phyloP scores from a whole-genome alignment of 1,140 invertebrate genomes.

The Gerris buenoi region DNA sequence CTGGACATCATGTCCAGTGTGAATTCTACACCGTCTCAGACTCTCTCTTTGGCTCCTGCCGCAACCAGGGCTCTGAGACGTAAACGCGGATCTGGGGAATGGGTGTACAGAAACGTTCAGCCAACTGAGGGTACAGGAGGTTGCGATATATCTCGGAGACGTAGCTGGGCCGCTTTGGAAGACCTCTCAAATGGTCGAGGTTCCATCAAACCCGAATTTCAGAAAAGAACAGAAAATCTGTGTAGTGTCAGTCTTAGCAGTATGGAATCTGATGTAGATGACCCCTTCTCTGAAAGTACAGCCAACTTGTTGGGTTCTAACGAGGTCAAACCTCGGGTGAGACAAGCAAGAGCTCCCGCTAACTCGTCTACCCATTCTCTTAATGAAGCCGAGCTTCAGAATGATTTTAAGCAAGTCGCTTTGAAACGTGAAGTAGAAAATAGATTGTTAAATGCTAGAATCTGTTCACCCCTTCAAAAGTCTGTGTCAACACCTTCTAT shows the following conservation, averaged over 20 bases:
- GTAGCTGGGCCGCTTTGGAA: slow-evolving; percentile 69
- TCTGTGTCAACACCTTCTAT: slow-evolving; percentile 80
- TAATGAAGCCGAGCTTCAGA: slow-evolving; percentile 62
- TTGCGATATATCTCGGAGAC: slow-evolving; percentile 40
- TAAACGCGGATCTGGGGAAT: slow-evolving; percentile 22
- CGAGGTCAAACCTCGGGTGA: slow-evolving; percentile 19
- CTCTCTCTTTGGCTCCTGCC: slow-evolving; percentile 23
- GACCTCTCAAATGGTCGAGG: slow-evolving; percentile 32
- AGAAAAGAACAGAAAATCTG: slow-evolving; percentile 27
- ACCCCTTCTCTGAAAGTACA: slow-evolving; percentile 36
- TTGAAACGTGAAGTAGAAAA: slow-evolving; percentile 41
- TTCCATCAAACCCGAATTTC: slow-evolving; percentile 33
- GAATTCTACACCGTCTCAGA: slow-evolving; percentile 36
- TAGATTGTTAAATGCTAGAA: slow-evolving; percentile 47
- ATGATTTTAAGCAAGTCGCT: slow-evolving; percentile 42
- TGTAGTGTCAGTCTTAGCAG: slow-evolving; percentile 52
- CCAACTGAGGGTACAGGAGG: slow-evolving; percentile 22
- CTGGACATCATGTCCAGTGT: slow-evolving; percentile 32
- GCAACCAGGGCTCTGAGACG: slow-evolving; percentile 7
- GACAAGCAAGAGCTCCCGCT: slow-evolving; percentile 34
- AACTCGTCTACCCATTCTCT: slow-evolving; percentile 66
- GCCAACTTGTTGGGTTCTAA: slow-evolving; percentile 31
- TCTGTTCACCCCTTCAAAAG: slow-evolving; percentile 60
- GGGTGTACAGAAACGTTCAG: slow-evolving; percentile 15
- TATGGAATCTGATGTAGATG: slow-evolving; percentile 53